phyloP scores from a whole-genome alignment of 2,797 vertebrate genomes.

The Leptoclinus maculatus region DNA sequence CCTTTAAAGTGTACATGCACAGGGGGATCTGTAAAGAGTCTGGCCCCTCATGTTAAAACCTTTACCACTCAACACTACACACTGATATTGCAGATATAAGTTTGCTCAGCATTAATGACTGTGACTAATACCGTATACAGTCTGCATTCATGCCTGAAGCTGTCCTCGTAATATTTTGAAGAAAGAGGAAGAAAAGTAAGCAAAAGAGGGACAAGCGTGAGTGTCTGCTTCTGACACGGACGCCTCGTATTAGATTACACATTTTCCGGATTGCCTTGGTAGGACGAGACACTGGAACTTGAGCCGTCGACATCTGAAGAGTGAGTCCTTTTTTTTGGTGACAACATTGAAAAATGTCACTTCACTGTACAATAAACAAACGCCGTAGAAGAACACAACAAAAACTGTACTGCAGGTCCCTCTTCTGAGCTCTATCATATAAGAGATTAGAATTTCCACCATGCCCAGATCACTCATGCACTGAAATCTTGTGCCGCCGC shows the following conservation, averaged over 20 bases:
- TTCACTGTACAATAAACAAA: conserved; percentile 43
- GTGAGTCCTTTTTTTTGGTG: conserved; percentile 19
- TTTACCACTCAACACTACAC: conserved; percentile 63
- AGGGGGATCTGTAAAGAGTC: conserved; percentile 67
- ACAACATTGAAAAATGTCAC: conserved; percentile 48
- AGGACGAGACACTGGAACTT: conserved; percentile 48
- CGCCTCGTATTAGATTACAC: conserved; percentile 59
- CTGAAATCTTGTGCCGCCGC: conserved; percentile 68
- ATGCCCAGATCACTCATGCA: conserved; percentile 77
- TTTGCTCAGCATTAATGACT: conserved; percentile 70
- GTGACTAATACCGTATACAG: conserved; percentile 67
- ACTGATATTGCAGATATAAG: conserved; percentile 71
- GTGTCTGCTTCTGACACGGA: conserved; percentile 48
- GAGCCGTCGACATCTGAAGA: conserved; percentile 59
- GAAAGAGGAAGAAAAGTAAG: conserved; percentile 36
- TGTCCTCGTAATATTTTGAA: conserved; percentile 56
- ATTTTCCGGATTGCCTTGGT: conserved; percentile 52
- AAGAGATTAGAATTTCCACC: conserved; percentile 76
- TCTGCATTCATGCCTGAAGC: conserved; percentile 64
- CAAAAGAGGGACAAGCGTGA: background rate
- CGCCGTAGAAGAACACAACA: conserved; percentile 32
- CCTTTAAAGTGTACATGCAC: conserved; percentile 80
- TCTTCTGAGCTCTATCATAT: conserved; percentile 63
- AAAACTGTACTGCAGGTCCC: conserved; percentile 39
- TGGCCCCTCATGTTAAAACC: conserved; percentile 77